Evolutionary conservation across 2,113 vertebrate species (phyloP), one percentile per base, ranked within the genome.

Genomic region (Tachuris rubrigastra): DNA sequence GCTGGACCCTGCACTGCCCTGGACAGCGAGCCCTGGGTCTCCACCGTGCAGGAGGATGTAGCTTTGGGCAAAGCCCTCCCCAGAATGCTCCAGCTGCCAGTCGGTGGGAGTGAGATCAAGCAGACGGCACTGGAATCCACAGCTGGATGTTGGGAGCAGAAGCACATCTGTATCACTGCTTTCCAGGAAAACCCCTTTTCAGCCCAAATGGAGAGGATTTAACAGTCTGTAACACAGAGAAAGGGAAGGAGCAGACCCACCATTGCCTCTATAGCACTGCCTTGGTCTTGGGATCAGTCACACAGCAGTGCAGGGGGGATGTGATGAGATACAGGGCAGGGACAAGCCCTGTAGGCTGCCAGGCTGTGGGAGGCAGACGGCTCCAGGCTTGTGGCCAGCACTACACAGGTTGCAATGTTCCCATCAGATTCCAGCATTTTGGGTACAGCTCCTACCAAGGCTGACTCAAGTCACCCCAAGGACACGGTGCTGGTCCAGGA

Each of bases 271-370:
- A 0, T 2, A 78, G 73, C 60, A 55, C 22, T 58, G 3, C 31
- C 31, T 25, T 6, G 20, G 4, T 5, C 21, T 37, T 10, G 77
- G 49, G 41, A 5, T 60, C 8, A 68, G 41, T 35, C 39, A 30
- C 33, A 13, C 52, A 7, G 4, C 41, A 24, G 9, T 7, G 22
- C 22, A 8, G 0, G 1, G n/a, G 65, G 52, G 14, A 39, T 2
- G 2, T 7, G 35, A n/a, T 17, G 46, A 24, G 58, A 39, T 50
- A 8, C 47, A 20, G 89, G 59, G 66, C 58, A 63, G 58, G 46
- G 37, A 6, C 2, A 25, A 47, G n/a, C 42, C 52, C 50, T 23
- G 46, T 5, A 23, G 37, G 37, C 46, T 90, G 31, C 39, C 46
- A 67, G 74, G 22, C 35, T 3, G 2, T 12, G 62, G 49, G 6